Base-by-base conservation (phyloP, 2,113 vertebrate genomes). In the Coptodon rendalli region DNA sequence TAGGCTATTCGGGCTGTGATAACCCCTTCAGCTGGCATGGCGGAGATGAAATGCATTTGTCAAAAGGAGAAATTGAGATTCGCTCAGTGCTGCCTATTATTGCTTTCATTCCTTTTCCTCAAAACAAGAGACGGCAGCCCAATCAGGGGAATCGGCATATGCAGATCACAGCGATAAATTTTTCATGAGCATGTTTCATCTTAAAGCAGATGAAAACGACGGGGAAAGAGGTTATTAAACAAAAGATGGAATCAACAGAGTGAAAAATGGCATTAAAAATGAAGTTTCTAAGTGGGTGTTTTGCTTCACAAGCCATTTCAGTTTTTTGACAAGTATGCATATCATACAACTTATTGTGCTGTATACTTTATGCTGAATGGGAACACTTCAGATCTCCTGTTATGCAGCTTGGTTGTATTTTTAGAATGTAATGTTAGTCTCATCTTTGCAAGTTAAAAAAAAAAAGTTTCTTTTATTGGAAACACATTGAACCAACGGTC, bases 141-240 rank as follows among this genome's bases (percentile, higher is more conserved):
- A 94, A 95, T 95, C 93, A 88, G 73, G 93, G 92, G 91, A 93
- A 95, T 95, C 80, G 24, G 91, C 94, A 95, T 95, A 96, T 95
- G 95, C 93, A 97, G 94, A 96, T 96, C 83, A 78, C 40, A 4
- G 83, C 56, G 66, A 94, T 96, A 91, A 29, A 96, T 96, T 92
- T 96, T 96, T 95, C 92, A 96, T 96, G 93, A 96, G 90, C 88
- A 84, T 71, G 81, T 91, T 93, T 93, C 87, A 82, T 93, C 86
- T 57, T 91, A 92, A 92, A 94, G 88, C 81, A 73, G 92, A 91
- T 78, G 63, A 94, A 94, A 88, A 86, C 6, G 80, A 78, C 78
- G 50, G 48, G 85, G 56, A 93, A 92, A 92, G 84, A 82, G 86
- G 88, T 92, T 91, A 95, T 95, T 90, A 93, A 95, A 95, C 93